phyloP scores from a whole-genome alignment of 1,140 invertebrate genomes.

The Amyelois transitella region DNA sequence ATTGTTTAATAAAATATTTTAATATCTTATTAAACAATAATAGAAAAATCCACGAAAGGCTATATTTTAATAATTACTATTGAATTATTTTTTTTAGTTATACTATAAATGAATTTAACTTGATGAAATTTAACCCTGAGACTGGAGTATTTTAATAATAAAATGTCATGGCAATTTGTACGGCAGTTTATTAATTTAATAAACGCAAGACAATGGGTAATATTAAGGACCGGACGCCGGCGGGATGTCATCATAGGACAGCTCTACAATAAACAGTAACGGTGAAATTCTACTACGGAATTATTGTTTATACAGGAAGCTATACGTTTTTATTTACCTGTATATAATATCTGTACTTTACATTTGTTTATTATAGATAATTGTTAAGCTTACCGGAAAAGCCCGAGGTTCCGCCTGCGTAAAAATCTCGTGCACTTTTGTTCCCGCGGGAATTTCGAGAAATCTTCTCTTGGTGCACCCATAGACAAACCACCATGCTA shows the following conservation, averaged over 20 bases:
- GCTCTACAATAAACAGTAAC: not conserved
- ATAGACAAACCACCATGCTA: too few relatives aligned
- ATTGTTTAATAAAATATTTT: too few relatives aligned
- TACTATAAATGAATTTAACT: not conserved
- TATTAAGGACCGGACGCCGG: not conserved
- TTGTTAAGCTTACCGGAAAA: too few relatives aligned
- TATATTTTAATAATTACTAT: too few relatives aligned
- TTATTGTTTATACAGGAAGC: not conserved
- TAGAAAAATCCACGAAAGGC: too few relatives aligned
- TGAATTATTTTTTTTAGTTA: too few relatives aligned
- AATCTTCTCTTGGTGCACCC: too few relatives aligned
- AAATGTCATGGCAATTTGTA: slow-evolving; percentile 11
- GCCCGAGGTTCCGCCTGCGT: too few relatives aligned
- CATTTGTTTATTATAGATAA: too few relatives aligned
- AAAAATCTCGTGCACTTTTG: too few relatives aligned
- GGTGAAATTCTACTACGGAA: not conserved
- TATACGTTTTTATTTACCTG: not conserved
- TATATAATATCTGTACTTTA: not conserved
- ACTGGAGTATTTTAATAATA: slow-evolving; percentile 5
- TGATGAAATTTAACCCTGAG: not conserved
- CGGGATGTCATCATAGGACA: not conserved
- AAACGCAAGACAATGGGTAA: slow-evolving; percentile 7
- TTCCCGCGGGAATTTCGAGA: too few relatives aligned
- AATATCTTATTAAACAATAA: too few relatives aligned
- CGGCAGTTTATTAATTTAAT: slow-evolving; percentile 14